Evolutionary conservation across 2,113 vertebrate genomes (phyloP).

Genomic region (Eurypyga helias): DNA sequence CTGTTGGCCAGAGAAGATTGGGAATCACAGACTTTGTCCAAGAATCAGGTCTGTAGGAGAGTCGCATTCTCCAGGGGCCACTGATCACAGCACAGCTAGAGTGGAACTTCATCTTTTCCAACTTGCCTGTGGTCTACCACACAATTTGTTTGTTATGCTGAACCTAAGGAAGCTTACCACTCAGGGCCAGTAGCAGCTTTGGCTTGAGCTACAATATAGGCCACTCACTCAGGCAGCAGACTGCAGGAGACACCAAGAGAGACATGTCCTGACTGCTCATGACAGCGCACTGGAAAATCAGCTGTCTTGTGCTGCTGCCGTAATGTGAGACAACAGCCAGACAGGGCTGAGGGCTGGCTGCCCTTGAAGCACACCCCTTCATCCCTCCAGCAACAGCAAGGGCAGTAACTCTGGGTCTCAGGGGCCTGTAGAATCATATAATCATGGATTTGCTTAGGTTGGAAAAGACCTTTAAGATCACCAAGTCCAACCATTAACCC

Average conservation of each 20-base stretch:
- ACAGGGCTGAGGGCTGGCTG: neutral
- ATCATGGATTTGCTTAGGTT: too few relatives aligned
- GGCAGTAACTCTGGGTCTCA: neutral
- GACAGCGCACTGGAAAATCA: neutral
- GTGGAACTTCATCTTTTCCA: neutral
- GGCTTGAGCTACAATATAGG: neutral
- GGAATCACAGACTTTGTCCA: neutral
- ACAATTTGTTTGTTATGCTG: neutral
- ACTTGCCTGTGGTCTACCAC: constrained; percentile 19
- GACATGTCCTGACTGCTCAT: fast-evolving
- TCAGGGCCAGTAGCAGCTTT: neutral
- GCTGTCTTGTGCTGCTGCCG: neutral
- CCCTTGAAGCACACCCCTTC: neutral
- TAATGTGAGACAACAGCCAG: neutral
- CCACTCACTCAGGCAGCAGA: neutral
- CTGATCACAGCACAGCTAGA: neutral
- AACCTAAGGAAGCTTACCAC: neutral
- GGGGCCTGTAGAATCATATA: too few relatives aligned
- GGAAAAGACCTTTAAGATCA: too few relatives aligned
- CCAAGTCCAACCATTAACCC: too few relatives aligned
- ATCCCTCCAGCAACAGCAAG: neutral
- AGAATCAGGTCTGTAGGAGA: neutral
- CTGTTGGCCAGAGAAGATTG: neutral
- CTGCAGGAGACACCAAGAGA: neutral
- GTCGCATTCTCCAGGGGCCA: neutral